A percentile compares a stretch with the other conserved stretches of the same genome.
These are phyloP conservation scores for Oreohelix idahoensis DNA, from an alignment of 1,140 invertebrate genomes.

Conservation along the genomic window DNA sequence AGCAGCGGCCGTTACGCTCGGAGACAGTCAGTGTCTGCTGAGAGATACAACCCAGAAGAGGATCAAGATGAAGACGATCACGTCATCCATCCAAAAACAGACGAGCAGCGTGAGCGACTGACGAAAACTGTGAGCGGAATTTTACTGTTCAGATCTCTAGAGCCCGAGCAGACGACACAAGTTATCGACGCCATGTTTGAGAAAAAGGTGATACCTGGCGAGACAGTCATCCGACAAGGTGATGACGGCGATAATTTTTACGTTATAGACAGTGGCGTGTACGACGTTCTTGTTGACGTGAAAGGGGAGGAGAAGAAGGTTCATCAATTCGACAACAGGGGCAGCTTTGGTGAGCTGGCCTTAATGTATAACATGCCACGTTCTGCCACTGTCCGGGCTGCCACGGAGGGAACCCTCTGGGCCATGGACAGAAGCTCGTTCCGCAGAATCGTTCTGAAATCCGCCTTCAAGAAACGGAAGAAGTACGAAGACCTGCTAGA, in stretches of 20 bases:
- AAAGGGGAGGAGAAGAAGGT: constrained; percentile 55
- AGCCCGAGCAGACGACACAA: constrained; percentile 83
- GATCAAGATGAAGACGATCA: constrained; percentile 85
- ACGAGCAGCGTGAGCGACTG: constrained; percentile 89
- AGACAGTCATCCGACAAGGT: constrained; percentile 93
- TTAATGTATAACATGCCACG: constrained; percentile 97
- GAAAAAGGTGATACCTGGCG: constrained; percentile 81
- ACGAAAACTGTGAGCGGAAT: constrained; percentile 93
- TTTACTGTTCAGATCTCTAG: constrained; percentile 91
- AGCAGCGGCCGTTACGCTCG: constrained; percentile 50
- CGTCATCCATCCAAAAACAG: constrained; percentile 62
- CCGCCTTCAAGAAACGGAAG: constrained; percentile 95
- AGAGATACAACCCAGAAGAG: constrained; percentile 95
- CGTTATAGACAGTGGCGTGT: constrained; percentile 81
- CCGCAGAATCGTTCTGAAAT: constrained; percentile 93
- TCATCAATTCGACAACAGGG: constrained; percentile 61
- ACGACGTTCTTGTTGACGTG: constrained; percentile 75
- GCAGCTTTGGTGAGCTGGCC: constrained; percentile 92
- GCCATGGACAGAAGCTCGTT: constrained; percentile 88
- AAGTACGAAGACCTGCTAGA: constrained; percentile 95
- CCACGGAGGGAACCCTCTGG: constrained; percentile 78
- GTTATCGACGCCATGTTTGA: constrained; percentile 98
- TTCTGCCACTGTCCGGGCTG: constrained; percentile 83
- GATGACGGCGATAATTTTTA: constrained; percentile 81
- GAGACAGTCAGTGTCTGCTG: constrained; percentile 77